A percentile compares a stretch with the other conserved stretches of the same genome.
phyloP scores from a whole-genome alignment of 2,888 invertebrate species.

The Scaptomyza flava region DNA sequence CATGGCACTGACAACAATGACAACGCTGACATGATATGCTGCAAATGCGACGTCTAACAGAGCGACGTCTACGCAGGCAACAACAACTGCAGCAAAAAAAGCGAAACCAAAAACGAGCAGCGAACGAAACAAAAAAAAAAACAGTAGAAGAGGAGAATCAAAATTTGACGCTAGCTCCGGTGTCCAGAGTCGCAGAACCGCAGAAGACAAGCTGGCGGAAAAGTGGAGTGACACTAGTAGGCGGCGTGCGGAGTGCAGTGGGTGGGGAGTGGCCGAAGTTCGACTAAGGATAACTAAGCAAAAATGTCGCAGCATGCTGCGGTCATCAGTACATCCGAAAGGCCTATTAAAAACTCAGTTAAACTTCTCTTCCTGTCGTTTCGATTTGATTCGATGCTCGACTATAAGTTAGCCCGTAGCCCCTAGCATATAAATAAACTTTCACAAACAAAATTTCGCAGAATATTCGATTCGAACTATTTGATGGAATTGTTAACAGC shows the following conservation, averaged over 20 bases:
- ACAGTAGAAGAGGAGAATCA: too few relatives aligned
- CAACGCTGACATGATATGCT: constrained; percentile 58
- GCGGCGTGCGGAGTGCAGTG: too few relatives aligned
- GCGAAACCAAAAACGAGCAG: background rate
- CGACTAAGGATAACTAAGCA: constrained; percentile 7
- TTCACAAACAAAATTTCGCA: background rate
- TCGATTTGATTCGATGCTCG: background rate
- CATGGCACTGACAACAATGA: constrained; percentile 62
- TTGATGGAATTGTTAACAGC: constrained; percentile 4
- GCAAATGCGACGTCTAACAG: constrained; percentile 14
- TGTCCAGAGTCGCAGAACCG: constrained; percentile 6
- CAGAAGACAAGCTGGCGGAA: constrained; percentile 9
- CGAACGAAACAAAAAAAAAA: background rate
- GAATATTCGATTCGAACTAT: background rate
- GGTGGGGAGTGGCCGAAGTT: too few relatives aligned
- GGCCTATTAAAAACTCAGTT: background rate
- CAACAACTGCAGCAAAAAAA: background rate
- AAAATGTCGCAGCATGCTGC: constrained; percentile 10
- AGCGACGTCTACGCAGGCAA: background rate
- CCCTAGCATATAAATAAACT: background rate
- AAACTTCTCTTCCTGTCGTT: background rate
- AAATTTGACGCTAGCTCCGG: constrained; percentile 14
- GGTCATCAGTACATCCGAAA: constrained; percentile 8
- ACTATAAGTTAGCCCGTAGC: background rate
- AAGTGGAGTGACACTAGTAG: constrained; percentile 7